Evolutionary conservation across 2,797 vertebrate species (phyloP).

Genomic region (Xyrichtys novacula): DNA sequence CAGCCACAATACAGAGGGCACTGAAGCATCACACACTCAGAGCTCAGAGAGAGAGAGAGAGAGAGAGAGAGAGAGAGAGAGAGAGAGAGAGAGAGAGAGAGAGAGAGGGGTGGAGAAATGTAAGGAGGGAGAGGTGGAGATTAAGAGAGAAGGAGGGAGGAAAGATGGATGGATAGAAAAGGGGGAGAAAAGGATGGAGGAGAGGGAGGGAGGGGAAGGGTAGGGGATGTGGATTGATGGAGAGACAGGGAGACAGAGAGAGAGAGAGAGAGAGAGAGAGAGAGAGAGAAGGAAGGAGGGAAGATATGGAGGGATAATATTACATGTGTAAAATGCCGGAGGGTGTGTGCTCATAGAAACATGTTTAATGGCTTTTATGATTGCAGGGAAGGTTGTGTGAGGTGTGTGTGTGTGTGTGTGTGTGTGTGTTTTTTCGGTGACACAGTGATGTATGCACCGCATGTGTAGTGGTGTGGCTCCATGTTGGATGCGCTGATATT

Average conservation of each 20-base stretch:
- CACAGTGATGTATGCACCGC: slow-evolving; percentile 43
- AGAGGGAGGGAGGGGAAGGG: slow-evolving; percentile 16
- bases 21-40: slow-evolving; percentile 80
- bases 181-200: slow-evolving; percentile 27
- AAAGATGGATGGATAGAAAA: slow-evolving; percentile 22
- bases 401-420: slow-evolving; percentile 23
- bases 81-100: slow-evolving; percentile 50
- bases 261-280: slow-evolving; percentile 38
- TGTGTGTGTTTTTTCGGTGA: slow-evolving; percentile 10
- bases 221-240: slow-evolving; percentile 49
- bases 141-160: slow-evolving; percentile 40
- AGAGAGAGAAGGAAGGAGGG: slow-evolving; percentile 36
- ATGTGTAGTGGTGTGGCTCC: slow-evolving; percentile 18
- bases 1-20: slow-evolving; percentile 86
- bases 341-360: slow-evolving; percentile 78
- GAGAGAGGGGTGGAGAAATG: slow-evolving; percentile 40
- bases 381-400: slow-evolving; percentile 65
- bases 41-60: slow-evolving; percentile 54
- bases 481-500: slow-evolving; percentile 18
- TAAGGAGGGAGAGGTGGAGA: slow-evolving; percentile 55
- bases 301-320: slow-evolving; percentile 72
- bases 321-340: slow-evolving; percentile 76
- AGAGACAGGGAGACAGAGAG: no score
- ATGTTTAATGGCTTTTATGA: slow-evolving; percentile 77
- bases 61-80: slow-evolving; percentile 40